phyloP scores from a whole-genome alignment of 30 jellyfish, hydroid and myxozoan genomes.

The Cassiopea andromeda region DNA sequence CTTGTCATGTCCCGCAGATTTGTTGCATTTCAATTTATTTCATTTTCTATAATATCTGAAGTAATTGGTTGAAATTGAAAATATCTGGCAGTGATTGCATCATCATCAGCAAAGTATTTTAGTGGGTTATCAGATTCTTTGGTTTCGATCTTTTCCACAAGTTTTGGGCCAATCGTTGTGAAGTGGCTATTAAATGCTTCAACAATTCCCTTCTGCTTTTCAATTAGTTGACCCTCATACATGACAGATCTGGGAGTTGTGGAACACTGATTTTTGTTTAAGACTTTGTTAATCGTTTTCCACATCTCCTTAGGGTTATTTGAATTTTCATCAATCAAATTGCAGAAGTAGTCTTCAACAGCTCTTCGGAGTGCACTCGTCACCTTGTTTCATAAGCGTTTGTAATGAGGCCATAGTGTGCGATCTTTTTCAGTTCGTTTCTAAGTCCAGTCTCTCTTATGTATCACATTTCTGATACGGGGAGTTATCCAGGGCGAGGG shows the following conservation, averaged over 20 bases:
- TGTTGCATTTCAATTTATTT: constrained; percentile 4
- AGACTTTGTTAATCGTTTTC: constrained; percentile 21
- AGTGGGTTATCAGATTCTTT: not conserved
- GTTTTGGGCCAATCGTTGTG: constrained; percentile 11
- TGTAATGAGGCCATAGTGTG: not conserved
- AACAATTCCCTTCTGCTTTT: not conserved
- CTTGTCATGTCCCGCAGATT: not conserved
- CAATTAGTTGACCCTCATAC: not conserved
- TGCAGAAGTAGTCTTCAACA: constrained; percentile 18
- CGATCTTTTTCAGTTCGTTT: not conserved
- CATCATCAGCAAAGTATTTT: not conserved
- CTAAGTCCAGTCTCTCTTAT: too few relatives aligned
- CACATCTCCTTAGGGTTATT: constrained; percentile 17
- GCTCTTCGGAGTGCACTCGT: constrained; percentile 26
- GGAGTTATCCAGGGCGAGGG: too few relatives aligned
- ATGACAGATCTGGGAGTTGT: constrained; percentile 7
- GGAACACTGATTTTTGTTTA: not conserved
- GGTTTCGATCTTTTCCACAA: constrained; percentile 15
- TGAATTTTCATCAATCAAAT: constrained; percentile 20
- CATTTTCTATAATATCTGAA: constrained; percentile 7
- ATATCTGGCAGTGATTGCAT: not conserved
- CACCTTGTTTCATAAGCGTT: constrained; percentile 22
- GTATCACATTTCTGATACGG: too few relatives aligned
- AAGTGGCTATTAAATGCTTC: constrained; percentile 6
- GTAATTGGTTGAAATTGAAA: not conserved